Evolutionary conservation across 2,888 invertebrate species (phyloP), one percentile per base, ranked within the genome.

Genomic region (Drosophila paracracens): DNA sequence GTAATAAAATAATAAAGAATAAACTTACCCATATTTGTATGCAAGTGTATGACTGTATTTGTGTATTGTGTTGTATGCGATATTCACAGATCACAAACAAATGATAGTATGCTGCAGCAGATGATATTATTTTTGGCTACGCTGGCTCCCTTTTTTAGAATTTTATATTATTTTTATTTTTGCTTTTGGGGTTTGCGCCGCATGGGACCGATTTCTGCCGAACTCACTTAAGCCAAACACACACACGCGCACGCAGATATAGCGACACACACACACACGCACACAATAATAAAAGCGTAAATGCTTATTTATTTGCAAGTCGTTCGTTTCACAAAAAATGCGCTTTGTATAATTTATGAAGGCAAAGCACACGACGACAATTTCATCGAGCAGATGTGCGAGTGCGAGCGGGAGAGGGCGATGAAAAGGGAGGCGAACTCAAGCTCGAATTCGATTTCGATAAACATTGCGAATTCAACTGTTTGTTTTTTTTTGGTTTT

Each of bases 251-350:
- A 46, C 38, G 58, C 36, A 60, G 31, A 61, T 25, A 18, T 33
- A 13, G 21, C 31, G 33, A 64, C 63, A 66, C 58, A 70, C 62
- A 31, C 68, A 52, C 43, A n/a, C 51, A 43, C 61, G 61, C 59
- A 50, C 65, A 66, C 54, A 82, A 88, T 80, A 88, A 90, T 86
- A 88, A 90, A 90, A 83, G 87, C 87, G 89, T 90, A 90, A 88
- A 88, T 88, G 87, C 87, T 90, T 90, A 88, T 88, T 88, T 88
- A 88, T 88, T 88, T 86, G 85, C 85, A 89, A 86, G 85, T 86
- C 85, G 85, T 86, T 86, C 85, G 85, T 88, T 85, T 86, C 88
- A 79, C 82, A 38, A 25, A 54, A 89, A 84, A 89, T 87, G 82
- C 89, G 84, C 84, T 85, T 85, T 90, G 82, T 88, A 88, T 88